Base-by-base conservation (phyloP, 2,888 invertebrate genomes). In the Cheilosia vernalis region DNA sequence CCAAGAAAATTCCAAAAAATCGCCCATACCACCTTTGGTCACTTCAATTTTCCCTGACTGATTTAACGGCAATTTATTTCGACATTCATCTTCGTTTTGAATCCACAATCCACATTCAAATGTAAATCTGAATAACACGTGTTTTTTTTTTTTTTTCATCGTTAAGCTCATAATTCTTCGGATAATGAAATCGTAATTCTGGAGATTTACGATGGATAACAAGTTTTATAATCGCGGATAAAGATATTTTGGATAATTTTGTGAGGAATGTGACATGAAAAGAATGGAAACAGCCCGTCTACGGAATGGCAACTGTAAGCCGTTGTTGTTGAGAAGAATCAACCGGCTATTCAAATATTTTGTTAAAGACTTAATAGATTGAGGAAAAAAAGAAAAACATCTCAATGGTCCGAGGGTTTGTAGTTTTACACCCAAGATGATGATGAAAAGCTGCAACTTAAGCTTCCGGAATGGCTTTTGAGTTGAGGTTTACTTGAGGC, bases 131-230 rank as follows among this genome's bases (percentile, higher is more conserved):
- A 37, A 6, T 49, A 37, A 64, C 33, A 19, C 47, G 55, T 44
- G 24, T 24, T 24, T 24, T 24, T 24, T 24, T 24, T 24, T 73
- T 30, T 24, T 19, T 70, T 55, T 13, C 13, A 10, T 4, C 13
- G 4, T 17, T 47, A 47, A 77, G 60, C 60, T 61, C 67, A 77
- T 67, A 67, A 67, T 19, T 76, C 76, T 67, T 33, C 0, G 15
- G 51, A 60, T 60, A 53, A 67, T 61, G 69, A 60, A 61, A 53
- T 61, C 19, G 17, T 61, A 55, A 55, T 66, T 69, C 66, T 60
- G 33, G 40, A 69, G 53, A 77, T 67, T 77, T 77, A 77, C 24
- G 42, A 53, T 30, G 53, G 67, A 61, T 61, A 72, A 61, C 37
- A 53, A 61, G 56, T 47, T 58, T 58, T 21, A 66, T 13, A 24